Percentiles rank a stretch among this genome's conserved stretches.
Evolutionary conservation across 2,113 vertebrate genomes (phyloP).

Genomic region (Sylvietta virens): DNA sequence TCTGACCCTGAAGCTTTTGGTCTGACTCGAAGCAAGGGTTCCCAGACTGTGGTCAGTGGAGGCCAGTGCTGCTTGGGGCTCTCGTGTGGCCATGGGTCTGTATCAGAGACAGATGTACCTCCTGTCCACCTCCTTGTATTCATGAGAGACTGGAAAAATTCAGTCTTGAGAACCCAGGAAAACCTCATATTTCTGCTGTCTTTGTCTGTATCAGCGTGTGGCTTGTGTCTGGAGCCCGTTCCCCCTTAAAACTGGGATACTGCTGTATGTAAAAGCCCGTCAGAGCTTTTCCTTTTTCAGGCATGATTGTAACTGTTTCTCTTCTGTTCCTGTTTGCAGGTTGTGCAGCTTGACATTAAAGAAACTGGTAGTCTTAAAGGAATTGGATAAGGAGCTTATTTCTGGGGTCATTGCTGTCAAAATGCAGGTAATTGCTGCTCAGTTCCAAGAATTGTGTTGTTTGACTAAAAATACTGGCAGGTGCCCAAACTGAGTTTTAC

Average conservation of each 20-base stretch:
- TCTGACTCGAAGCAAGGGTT: not conserved
- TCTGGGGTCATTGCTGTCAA: constrained; percentile 95
- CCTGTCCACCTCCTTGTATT: not conserved
- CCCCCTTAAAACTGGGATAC: not conserved
- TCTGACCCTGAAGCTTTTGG: not conserved
- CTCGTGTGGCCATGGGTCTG: not conserved
- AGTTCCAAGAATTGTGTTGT: not conserved
- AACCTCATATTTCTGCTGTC: not conserved
- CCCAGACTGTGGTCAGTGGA: not conserved
- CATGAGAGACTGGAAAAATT: not conserved
- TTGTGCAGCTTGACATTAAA: constrained; percentile 94
- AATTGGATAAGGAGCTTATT: constrained; percentile 93
- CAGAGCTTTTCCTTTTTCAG: not conserved
- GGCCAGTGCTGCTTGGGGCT: not conserved
- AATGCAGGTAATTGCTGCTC: constrained; percentile 84
- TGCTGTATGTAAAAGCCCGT: not conserved
- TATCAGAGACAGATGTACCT: not conserved
- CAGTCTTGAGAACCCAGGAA: not conserved
- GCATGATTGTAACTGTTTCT: not conserved
- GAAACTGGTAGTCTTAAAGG: constrained; percentile 92
- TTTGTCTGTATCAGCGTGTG: not conserved
- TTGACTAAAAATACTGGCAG: not conserved
- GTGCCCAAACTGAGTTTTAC: not conserved
- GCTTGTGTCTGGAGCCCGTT: not conserved
- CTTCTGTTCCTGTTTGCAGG: constrained; percentile 70